Conservation (phyloP, 1,140 invertebrate species). For the Coelopa frigida region DNA sequence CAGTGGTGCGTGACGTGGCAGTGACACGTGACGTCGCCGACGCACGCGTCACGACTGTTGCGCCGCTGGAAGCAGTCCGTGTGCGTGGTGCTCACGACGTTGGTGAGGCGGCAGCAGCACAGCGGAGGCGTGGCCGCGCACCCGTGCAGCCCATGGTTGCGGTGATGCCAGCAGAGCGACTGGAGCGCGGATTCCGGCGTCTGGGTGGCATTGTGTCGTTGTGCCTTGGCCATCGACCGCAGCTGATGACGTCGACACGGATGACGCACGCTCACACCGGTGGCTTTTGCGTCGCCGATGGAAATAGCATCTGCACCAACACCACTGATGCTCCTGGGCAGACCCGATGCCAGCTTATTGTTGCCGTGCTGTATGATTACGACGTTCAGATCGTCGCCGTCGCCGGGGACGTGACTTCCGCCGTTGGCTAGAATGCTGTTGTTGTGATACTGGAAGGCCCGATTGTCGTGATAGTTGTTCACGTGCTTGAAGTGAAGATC, state of each 20-base stretch:
- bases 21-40: conserved; percentile 11
- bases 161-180: too few species aligned
- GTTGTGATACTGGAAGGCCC: conserved; percentile 37
- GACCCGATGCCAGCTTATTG: conserved; percentile 10
- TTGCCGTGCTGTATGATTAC: conserved; percentile 16
- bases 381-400: conserved; percentile 3
- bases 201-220: conserved; percentile 40
- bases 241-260: not conserved
- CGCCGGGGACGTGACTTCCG: not conserved
- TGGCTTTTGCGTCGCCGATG: too few species aligned
- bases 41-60: not conserved
- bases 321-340: not conserved
- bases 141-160: not conserved
- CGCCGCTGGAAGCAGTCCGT: not conserved
- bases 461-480: conserved; percentile 36
- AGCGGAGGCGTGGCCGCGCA: too few species aligned
- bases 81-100: not conserved
- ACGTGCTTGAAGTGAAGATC: conserved; percentile 29
- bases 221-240: conserved; percentile 16
- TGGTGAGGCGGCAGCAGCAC: conserved; percentile 3
- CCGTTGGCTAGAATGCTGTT: conserved; percentile 26
- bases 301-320: conserved; percentile 1
- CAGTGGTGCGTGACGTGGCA: conserved; percentile 29
- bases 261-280: not conserved
- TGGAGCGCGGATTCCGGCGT: conserved; percentile 16